These are phyloP conservation scores for Papilio elwesi DNA, from an alignment of 2,888 invertebrate species.

Conservation along the genomic window DNA sequence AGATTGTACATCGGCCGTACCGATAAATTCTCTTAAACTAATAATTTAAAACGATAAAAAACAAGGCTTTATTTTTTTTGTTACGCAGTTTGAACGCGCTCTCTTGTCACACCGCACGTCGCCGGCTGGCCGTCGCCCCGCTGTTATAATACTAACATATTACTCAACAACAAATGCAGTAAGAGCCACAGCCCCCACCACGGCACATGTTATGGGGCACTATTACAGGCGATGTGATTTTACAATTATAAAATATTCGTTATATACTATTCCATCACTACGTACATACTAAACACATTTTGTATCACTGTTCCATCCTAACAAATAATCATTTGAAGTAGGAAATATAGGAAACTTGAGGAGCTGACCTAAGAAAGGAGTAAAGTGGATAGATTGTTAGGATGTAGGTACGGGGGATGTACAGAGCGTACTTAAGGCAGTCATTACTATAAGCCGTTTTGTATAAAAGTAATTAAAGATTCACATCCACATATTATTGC, in stretches of 20 bases:
- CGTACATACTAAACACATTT: constrained; percentile 64
- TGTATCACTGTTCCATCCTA: constrained; percentile 69
- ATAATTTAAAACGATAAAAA: constrained; percentile 65
- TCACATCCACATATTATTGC: constrained; percentile 82
- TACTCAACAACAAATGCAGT: constrained; percentile 50
- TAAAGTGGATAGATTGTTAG: constrained; percentile 36
- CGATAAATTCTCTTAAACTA: constrained; percentile 61
- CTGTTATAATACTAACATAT: constrained; percentile 44
- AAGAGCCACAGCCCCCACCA: constrained; percentile 61
- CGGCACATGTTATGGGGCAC: constrained; percentile 77
- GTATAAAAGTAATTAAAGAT: constrained; percentile 57
- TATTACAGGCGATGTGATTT: constrained; percentile 70
- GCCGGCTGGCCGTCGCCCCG: constrained; percentile 45
- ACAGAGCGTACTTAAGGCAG: constrained; percentile 55
- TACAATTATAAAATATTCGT: constrained; percentile 55
- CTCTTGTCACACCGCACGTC: constrained; percentile 52
- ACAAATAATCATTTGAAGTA: constrained; percentile 53
- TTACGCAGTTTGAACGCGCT: constrained; percentile 44
- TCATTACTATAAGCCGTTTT: constrained; percentile 58
- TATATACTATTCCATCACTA: constrained; percentile 59
- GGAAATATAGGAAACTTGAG: constrained; percentile 46
- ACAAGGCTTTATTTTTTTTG: constrained; percentile 47
- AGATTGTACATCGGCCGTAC: constrained; percentile 74
- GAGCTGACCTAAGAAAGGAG: constrained; percentile 13
- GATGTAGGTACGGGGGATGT: background rate